These are phyloP conservation scores for Clitarchus hookeri DNA, from an alignment of 2,888 invertebrate genomes.

Conservation along the genomic window DNA sequence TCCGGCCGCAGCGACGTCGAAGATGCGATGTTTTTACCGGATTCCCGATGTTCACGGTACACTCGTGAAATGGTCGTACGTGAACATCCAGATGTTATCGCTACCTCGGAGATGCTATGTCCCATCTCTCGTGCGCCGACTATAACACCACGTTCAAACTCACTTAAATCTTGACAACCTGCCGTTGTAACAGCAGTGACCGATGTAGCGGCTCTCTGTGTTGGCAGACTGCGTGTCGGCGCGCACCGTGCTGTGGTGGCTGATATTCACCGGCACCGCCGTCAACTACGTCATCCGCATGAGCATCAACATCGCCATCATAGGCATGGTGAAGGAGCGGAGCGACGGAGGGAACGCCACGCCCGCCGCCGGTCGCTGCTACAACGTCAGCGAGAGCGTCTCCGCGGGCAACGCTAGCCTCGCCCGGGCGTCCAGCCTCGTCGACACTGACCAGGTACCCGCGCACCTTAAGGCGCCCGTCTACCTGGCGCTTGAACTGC, in stretches of 20 bases:
- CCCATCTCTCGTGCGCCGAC: too few relatives aligned
- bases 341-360: neutral
- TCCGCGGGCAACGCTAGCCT: neutral
- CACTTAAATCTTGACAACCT: too few relatives aligned
- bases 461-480: too few relatives aligned
- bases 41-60: too few relatives aligned
- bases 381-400: neutral
- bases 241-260: slow-evolving; percentile 63
- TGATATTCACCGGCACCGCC: slow-evolving; percentile 69
- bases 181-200: too few relatives aligned
- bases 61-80: too few relatives aligned
- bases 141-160: too few relatives aligned
- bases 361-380: neutral
- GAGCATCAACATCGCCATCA: slow-evolving; percentile 70
- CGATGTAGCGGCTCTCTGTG: neutral
- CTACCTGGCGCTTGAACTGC: too few relatives aligned
- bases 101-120: too few relatives aligned
- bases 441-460: neutral
- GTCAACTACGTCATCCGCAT: slow-evolving; percentile 71
- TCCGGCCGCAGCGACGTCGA: too few relatives aligned
- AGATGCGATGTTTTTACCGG: too few relatives aligned
- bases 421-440: neutral
- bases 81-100: too few relatives aligned
- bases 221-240: slow-evolving; percentile 49
- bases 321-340: slow-evolving; percentile 62